These are phyloP conservation scores for Anhinga rufa DNA, from an alignment of 2,113 vertebrate species.

Conservation along the genomic window DNA sequence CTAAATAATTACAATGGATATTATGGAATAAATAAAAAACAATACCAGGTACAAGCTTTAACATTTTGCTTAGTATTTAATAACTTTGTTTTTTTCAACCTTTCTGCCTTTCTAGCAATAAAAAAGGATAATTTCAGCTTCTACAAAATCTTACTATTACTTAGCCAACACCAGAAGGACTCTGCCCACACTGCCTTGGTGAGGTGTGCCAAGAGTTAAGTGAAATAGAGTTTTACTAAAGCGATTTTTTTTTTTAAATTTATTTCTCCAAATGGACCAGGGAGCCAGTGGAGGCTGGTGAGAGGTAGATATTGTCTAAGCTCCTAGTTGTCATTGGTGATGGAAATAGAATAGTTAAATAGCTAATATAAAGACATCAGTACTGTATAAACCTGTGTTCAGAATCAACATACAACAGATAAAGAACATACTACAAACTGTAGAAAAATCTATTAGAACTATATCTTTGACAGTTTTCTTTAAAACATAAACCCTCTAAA, in stretches of 20 bases:
- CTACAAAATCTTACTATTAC: neutral
- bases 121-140: neutral
- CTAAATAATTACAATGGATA: neutral
- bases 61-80: neutral
- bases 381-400: neutral
- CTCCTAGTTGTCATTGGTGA: neutral
- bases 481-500: neutral
- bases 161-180: neutral
- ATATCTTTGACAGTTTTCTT: neutral
- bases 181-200: neutral
- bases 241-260: neutral
- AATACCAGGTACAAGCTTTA: neutral
- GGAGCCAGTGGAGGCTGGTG: neutral
- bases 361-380: neutral
- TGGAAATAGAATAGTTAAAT: neutral
- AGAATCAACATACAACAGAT: neutral
- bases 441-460: neutral
- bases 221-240: neutral
- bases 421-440: neutral
- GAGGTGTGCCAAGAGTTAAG: neutral
- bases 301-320: neutral
- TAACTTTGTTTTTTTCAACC: neutral
- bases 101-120: neutral
- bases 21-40: neutral
- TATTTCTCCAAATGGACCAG: neutral